Base-by-base conservation (phyloP, 2,888 invertebrate genomes). In the Sialis fuliginosa region DNA sequence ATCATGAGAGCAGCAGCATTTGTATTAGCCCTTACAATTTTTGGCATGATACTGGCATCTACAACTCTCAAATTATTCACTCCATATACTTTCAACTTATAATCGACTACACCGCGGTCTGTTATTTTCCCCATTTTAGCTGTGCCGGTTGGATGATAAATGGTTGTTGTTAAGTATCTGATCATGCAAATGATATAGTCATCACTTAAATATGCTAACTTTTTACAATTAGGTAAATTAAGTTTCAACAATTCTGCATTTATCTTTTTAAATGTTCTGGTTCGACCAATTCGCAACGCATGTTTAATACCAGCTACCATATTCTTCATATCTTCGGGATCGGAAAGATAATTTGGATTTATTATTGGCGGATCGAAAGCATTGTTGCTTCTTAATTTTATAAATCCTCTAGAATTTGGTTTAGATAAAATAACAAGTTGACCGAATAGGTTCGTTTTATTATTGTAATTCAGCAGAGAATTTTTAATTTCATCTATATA, bases 181-280 rank as follows among this genome's bases (percentile, higher is more conserved):
- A 68, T 60, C 1, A 63, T 64, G 51, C 74, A 74, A 6, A 62
- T 61, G 69, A 69, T 73, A 51, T 72, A 74, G 8, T 67, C 65
- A 42, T 70, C 68, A 6, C 61, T 60, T 1, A 56, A 60, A 45
- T 68, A 67, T 8, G 60, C 54, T 6, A 62, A 60, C 0, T 48
- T 40, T 4, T 48, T 48, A 53, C 77, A 77, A 42, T 68, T 70
- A 0, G 70, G 70, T 48, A 68, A 67, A 5, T 67, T 62, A 1
- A 67, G 66, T 33, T 70, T 72, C 45, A 74, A 60, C 5, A 77
- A 55, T 13, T 60, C 65, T 0, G 79, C 66, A 1, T 75, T 75
- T 30, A 72, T 68, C 10, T 63, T 64, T 56, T 72, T 70, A 60
- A 82, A 75, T 0, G 79, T 71, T 4, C 70, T 66, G 2, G 77